Evolutionary conservation across 2,888 invertebrate species (phyloP).

Genomic region (Sarcophaga variegata): DNA sequence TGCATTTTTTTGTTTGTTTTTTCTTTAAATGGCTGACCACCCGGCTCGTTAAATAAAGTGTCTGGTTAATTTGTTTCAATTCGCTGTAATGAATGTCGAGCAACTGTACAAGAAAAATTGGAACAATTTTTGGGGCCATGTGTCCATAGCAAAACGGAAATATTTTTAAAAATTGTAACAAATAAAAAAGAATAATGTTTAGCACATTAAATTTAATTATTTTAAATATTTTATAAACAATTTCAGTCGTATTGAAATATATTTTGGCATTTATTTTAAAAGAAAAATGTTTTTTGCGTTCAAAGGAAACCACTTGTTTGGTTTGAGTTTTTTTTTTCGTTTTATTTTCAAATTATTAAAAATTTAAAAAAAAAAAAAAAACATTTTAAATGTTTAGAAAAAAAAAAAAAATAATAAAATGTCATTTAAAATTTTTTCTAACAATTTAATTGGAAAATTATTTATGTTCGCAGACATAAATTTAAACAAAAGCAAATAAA

Average conservation of each 20-base stretch:
- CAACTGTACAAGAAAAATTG: no score
- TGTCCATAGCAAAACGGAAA: neutral
- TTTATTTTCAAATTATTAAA: neutral
- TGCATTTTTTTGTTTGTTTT: constrained; percentile 29
- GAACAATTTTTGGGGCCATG: no score
- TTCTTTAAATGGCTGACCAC: constrained; percentile 27
- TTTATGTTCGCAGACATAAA: constrained; percentile 8
- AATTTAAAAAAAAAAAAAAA: constrained; percentile 1
- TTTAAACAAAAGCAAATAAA: neutral
- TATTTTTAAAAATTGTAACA: neutral
- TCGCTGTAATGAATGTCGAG: constrained; percentile 1
- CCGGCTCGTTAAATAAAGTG: constrained; percentile 16
- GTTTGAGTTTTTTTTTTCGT: neutral
- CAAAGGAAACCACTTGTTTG: constrained; percentile 32
- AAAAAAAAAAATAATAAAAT: neutral
- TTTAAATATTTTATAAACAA: constrained; percentile 28
- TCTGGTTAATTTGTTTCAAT: constrained; percentile 38
- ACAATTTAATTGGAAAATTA: constrained; percentile 28
- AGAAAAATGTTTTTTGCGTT: neutral
- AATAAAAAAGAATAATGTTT: neutral
- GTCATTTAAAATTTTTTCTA: constrained; percentile 16
- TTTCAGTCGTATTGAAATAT: neutral
- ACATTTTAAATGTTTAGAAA: neutral
- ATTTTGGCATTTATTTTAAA: neutral
- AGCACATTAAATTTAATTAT: neutral